A percentile compares a stretch with the other conserved stretches of the same genome.
These are phyloP conservation scores for Tragulus kanchil DNA, from an alignment of 2,113 vertebrate species.

Conservation along the genomic window DNA sequence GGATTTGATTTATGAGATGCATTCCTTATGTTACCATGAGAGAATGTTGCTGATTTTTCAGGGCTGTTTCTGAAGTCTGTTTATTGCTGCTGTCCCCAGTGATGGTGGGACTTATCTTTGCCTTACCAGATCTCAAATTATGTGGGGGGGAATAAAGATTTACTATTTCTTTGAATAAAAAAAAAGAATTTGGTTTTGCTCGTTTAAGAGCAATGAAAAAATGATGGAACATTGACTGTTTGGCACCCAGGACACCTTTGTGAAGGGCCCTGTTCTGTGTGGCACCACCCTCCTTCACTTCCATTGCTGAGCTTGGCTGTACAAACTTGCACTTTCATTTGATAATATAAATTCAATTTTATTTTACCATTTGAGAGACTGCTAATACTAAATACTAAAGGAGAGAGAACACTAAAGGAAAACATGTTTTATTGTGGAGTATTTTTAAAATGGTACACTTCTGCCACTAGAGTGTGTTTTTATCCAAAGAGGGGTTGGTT, in stretches of 20 bases:
- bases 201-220: slow-evolving; percentile 88
- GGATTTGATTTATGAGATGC: slow-evolving; percentile 72
- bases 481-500: slow-evolving; percentile 76
- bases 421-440: background rate
- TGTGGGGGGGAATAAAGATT: slow-evolving; percentile 70
- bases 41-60: slow-evolving; percentile 60
- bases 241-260: background rate
- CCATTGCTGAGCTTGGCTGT: slow-evolving; percentile 81
- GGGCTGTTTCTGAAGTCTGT: slow-evolving; percentile 81
- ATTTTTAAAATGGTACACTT: slow-evolving; percentile 64
- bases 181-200: slow-evolving; percentile 86
- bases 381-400: slow-evolving; percentile 61
- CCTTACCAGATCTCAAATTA: slow-evolving; percentile 90
- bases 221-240: background rate
- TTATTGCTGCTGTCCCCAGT: slow-evolving; percentile 89
- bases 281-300: slow-evolving; percentile 19
- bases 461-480: slow-evolving; percentile 79
- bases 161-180: slow-evolving; percentile 81
- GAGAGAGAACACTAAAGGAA: background rate
- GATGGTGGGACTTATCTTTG: slow-evolving; percentile 87
- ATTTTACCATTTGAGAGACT: slow-evolving; percentile 52
- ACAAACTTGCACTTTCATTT: slow-evolving; percentile 82
- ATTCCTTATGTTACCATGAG: slow-evolving; percentile 57
- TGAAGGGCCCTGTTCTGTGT: background rate
- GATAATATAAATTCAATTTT: slow-evolving; percentile 70